phyloP scores from a whole-genome alignment of 1,140 invertebrate species.

The Lasioglossum baleicum region DNA sequence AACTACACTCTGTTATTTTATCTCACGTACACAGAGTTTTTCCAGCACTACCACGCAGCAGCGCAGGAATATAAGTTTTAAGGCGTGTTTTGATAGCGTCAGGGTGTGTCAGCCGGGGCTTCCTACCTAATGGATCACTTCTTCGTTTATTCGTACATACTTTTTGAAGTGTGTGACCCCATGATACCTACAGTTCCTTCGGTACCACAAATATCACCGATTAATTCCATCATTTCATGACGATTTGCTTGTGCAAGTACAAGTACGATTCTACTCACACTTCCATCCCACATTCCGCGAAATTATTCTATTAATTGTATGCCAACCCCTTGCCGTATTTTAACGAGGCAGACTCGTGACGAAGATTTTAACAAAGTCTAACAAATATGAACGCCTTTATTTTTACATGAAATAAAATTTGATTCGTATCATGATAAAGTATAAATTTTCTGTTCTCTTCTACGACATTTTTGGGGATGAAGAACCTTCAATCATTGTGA shows the following conservation, averaged over 20 bases:
- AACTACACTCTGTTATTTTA: slow-evolving; percentile 76
- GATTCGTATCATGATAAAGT: too few species aligned
- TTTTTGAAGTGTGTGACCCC: slow-evolving; percentile 62
- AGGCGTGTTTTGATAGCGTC: slow-evolving; percentile 77
- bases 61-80: slow-evolving; percentile 75
- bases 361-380: too few species aligned
- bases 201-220: background rate
- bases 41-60: slow-evolving; percentile 54
- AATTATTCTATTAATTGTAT: too few species aligned
- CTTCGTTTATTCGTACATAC: slow-evolving; percentile 64
- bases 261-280: too few species aligned
- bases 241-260: background rate
- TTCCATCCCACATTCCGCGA: too few species aligned
- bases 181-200: slow-evolving; percentile 50
- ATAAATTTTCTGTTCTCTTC: too few species aligned
- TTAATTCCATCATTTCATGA: slow-evolving; percentile 8
- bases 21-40: slow-evolving; percentile 70
- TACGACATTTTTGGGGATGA: too few species aligned
- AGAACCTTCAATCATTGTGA: too few species aligned
- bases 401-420: too few species aligned
- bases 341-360: too few species aligned
- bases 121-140: slow-evolving; percentile 76
- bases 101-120: slow-evolving; percentile 73
- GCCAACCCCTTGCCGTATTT: too few species aligned
- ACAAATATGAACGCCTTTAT: too few species aligned